A percentile compares a stretch with the other conserved stretches of the same genome.
Evolutionary conservation across 1,140 invertebrate genomes (phyloP).

Genomic region (Nephotettix cincticeps): DNA sequence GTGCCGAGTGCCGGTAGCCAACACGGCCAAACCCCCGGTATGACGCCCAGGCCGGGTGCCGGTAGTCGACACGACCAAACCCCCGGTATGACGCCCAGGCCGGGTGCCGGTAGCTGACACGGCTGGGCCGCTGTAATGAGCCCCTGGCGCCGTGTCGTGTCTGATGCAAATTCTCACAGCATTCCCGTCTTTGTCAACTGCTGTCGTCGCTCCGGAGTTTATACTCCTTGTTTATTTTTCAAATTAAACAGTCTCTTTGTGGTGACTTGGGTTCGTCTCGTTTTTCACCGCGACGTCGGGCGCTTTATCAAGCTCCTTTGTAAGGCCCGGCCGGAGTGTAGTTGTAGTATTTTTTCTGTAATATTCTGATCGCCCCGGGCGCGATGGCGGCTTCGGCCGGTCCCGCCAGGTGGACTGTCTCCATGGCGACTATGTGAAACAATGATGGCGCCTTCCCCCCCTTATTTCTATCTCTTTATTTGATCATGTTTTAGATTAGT

Average conservation of each 20-base stretch:
- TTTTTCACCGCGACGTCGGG: neutral
- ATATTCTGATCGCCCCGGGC: conserved; percentile 9
- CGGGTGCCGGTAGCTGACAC: too few relatives aligned
- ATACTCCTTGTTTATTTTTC: neutral
- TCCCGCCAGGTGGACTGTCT: conserved; percentile 11
- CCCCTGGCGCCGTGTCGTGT: neutral
- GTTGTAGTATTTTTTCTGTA: conserved; percentile 18
- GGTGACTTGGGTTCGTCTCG: neutral
- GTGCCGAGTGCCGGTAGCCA: too few relatives aligned
- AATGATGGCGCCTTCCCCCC: conserved; percentile 25
- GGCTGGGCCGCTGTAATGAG: neutral
- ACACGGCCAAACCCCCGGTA: too few relatives aligned
- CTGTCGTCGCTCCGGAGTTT: neutral
- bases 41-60: too few relatives aligned
- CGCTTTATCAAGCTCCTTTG: neutral
- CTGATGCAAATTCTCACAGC: conserved; percentile 13
- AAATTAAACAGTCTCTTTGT: conserved; percentile 5
- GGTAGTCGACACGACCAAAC: too few relatives aligned
- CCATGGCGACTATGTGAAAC: conserved; percentile 20
- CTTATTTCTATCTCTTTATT: conserved; percentile 17
- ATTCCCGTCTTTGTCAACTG: conserved; percentile 9
- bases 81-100: neutral
- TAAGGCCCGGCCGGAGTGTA: neutral
- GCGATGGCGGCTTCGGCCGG: conserved; percentile 2
- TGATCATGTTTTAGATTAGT: conserved; percentile 25